Evolutionary conservation across 2,113 vertebrate species (phyloP).

Genomic region (Chlorodrepanis virens): DNA sequence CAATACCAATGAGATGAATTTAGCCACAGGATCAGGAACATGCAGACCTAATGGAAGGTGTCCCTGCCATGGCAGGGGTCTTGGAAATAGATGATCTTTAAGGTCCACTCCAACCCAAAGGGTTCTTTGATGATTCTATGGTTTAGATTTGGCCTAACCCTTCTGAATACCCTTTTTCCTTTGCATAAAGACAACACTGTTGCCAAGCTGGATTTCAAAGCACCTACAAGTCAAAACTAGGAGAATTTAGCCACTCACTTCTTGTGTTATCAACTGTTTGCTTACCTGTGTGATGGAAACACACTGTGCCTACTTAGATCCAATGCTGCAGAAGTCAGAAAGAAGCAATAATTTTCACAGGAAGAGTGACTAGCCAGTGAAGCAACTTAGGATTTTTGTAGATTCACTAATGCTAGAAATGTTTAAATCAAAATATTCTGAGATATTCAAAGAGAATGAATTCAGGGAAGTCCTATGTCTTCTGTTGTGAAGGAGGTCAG

Average conservation of each 20-base stretch:
- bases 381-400: neutral
- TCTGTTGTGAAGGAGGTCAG: neutral
- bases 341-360: neutral
- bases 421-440: neutral
- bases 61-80: no score
- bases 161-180: neutral
- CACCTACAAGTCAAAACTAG: neutral
- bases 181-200: neutral
- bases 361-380: neutral
- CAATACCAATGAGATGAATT: neutral
- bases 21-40: neutral
- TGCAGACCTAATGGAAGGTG: rapidly evolving
- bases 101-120: neutral
- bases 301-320: neutral
- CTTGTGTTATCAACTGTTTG: neutral
- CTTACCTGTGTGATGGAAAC: neutral
- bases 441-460: neutral
- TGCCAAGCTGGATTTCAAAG: neutral
- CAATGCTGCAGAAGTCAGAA: neutral
- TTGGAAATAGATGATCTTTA: neutral
- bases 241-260: neutral
- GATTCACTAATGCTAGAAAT: neutral
- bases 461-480: neutral
- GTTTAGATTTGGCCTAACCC: neutral
- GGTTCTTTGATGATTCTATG: no score